Conservation (phyloP, 2,888 invertebrate genomes). For the Aphodius sticticus region DNA sequence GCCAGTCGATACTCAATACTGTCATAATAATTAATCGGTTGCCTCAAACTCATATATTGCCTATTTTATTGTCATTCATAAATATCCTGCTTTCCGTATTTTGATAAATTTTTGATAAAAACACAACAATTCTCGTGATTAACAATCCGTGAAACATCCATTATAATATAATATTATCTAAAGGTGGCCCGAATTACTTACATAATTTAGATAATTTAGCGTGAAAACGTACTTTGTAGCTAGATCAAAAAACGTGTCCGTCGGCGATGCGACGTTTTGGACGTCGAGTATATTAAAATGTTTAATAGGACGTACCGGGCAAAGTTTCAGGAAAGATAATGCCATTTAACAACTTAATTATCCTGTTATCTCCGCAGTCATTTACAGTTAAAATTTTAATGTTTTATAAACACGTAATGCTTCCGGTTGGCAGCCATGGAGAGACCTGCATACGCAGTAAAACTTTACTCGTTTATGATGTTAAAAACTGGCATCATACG, state of each 20-base stretch:
- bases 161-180: background rate
- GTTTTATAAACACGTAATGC: conserved; percentile 37
- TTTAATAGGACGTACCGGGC: conserved; percentile 31
- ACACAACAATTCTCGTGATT: too few relatives aligned
- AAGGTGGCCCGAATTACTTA: background rate
- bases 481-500: background rate
- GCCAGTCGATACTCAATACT: too few relatives aligned
- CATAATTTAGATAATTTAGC: background rate
- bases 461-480: background rate
- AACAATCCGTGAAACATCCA: background rate
- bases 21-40: too few relatives aligned
- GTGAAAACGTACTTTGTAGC: background rate
- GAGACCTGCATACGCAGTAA: background rate
- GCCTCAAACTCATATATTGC: too few relatives aligned
- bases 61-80: too few relatives aligned
- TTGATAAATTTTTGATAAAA: too few relatives aligned
- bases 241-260: background rate
- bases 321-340: conserved; percentile 35
- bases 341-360: conserved; percentile 36
- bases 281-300: conserved; percentile 28
- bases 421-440: background rate
- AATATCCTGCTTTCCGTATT: too few relatives aligned
- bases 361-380: conserved; percentile 34
- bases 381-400: conserved; percentile 35
- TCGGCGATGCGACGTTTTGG: background rate